Conservation (phyloP, 37 sponge, comb jelly and placozoan species). For the Lycopodina hypogea region DNA sequence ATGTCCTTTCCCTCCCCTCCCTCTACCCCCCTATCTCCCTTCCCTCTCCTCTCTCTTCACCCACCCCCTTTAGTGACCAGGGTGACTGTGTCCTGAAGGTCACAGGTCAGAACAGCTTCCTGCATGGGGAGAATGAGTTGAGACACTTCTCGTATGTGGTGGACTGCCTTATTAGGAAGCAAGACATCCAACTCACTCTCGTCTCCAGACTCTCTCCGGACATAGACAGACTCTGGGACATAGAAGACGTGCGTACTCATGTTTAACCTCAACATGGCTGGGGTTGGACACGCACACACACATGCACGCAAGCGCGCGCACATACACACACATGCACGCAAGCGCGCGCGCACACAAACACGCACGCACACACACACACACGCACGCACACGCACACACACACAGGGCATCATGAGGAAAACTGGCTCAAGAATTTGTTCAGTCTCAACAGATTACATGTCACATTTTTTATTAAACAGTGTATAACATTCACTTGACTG, state of each 20-base stretch:
- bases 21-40: background rate
- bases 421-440: no score
- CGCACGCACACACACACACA: no score
- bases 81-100: constrained; percentile 68
- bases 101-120: constrained; percentile 43
- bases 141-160: constrained; percentile 49
- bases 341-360: background rate
- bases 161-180: constrained; percentile 45
- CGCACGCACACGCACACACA: no score
- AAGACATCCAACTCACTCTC: constrained; percentile 54
- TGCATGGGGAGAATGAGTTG: constrained; percentile 51
- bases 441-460: no score
- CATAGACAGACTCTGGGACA: constrained; percentile 52
- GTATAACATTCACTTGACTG: no score
- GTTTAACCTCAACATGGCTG: background rate
- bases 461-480: no score
- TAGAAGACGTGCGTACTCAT: constrained; percentile 62
- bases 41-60: background rate
- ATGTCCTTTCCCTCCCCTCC: background rate
- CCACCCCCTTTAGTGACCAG: constrained; percentile 29
- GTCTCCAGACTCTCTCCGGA: constrained; percentile 40
- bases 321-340: constrained; percentile 12
- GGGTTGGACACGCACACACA: background rate
- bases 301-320: no score
- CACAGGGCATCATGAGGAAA: no score